These are phyloP conservation scores for Apamea sordens DNA, from an alignment of 2,888 invertebrate species.

Conservation along the genomic window DNA sequence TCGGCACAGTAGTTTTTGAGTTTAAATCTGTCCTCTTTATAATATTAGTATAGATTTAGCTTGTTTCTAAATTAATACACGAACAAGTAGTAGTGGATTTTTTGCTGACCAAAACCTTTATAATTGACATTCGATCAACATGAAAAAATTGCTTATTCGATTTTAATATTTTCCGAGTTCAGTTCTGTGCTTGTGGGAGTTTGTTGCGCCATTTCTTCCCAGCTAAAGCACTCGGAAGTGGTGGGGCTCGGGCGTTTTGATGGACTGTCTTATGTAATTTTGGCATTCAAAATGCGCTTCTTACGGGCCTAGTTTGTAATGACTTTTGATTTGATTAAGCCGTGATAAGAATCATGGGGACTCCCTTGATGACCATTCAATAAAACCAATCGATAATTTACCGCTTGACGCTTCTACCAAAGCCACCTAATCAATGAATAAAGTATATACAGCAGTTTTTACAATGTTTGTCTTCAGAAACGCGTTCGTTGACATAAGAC, in stretches of 20 bases:
- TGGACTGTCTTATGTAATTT: background rate
- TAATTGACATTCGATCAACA: background rate
- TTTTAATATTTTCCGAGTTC: background rate
- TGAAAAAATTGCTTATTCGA: background rate
- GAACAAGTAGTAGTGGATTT: too few relatives aligned
- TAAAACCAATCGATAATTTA: background rate
- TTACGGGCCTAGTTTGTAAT: too few relatives aligned
- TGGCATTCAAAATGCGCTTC: too few relatives aligned
- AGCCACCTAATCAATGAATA: slow-evolving; percentile 26
- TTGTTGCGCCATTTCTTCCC: background rate
- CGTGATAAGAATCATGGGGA: background rate
- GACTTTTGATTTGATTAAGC: background rate
- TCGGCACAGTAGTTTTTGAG: too few relatives aligned
- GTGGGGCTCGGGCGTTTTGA: background rate
- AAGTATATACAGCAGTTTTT: slow-evolving; percentile 64
- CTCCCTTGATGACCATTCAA: background rate
- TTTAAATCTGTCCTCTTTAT: too few relatives aligned
- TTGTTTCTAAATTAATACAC: too few relatives aligned
- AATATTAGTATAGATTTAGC: too few relatives aligned
- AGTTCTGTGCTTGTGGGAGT: background rate
- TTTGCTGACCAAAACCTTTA: background rate
- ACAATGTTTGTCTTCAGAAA: slow-evolving; percentile 64
- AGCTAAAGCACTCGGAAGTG: background rate
- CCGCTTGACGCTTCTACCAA: slow-evolving; percentile 40
- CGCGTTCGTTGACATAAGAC: slow-evolving; percentile 73